Conservation (phyloP, 2,888 invertebrate genomes). For the Thecophora atra region DNA sequence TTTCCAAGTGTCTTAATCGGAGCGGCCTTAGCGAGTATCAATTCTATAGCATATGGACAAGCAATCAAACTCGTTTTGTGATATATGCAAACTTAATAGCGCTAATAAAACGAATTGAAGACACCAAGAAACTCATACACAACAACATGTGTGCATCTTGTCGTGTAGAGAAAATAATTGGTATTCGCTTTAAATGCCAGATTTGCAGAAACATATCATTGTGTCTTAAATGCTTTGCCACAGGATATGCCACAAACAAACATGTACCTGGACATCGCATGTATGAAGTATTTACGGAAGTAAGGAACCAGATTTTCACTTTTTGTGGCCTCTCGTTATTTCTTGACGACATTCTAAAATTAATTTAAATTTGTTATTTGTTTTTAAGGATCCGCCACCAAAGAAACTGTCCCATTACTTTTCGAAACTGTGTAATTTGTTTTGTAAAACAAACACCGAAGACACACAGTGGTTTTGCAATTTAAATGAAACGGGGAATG, state of each 20-base stretch:
- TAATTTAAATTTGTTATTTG: not conserved
- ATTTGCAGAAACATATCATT: conserved; percentile 60
- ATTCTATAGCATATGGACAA: conserved; percentile 62
- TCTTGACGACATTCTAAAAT: too few relatives aligned
- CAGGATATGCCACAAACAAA: conserved; percentile 55
- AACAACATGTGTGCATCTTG: conserved; percentile 60
- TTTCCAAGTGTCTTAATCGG: conserved; percentile 53
- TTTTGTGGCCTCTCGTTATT: too few relatives aligned
- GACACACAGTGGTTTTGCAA: conserved; percentile 57
- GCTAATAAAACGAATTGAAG: conserved; percentile 62
- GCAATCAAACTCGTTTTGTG: conserved; percentile 58
- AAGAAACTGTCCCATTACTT: conserved; percentile 57
- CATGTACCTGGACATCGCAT: conserved; percentile 61
- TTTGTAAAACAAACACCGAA: conserved; percentile 45
- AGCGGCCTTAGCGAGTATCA: conserved; percentile 61
- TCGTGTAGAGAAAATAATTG: conserved; percentile 58
- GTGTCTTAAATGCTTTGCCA: conserved; percentile 63
- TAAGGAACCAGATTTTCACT: not conserved
- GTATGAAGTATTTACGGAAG: conserved; percentile 61
- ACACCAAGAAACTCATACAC: conserved; percentile 61
- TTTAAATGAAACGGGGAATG: conserved; percentile 49
- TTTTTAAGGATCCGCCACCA: conserved; percentile 54
- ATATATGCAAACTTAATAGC: conserved; percentile 63
- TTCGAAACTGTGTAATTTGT: conserved; percentile 56
- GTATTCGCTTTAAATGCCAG: conserved; percentile 64